Conservation (phyloP, 1,140 invertebrate species). For the Uloborus diversus region DNA sequence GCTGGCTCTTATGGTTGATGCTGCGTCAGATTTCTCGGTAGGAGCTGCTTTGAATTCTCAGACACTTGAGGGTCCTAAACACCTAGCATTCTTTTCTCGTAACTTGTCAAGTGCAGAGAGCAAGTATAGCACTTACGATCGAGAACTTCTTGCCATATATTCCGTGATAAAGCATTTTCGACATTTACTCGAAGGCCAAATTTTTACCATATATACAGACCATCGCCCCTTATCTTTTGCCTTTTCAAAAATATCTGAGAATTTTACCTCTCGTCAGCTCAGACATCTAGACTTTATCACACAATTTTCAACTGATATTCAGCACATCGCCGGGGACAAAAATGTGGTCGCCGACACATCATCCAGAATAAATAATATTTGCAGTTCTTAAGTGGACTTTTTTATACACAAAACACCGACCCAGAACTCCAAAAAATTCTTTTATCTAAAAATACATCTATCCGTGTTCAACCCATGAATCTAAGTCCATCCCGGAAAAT, state of each 20-base stretch:
- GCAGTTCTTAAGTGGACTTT: neutral
- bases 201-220: neutral
- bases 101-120: neutral
- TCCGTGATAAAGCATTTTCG: neutral
- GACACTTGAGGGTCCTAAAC: neutral
- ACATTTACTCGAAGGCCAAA: neutral
- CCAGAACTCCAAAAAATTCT: neutral
- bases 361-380: neutral
- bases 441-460: too few relatives aligned
- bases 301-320: neutral
- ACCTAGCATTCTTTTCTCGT: neutral
- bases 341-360: neutral
- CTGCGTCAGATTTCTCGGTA: neutral
- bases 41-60: neutral
- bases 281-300: neutral
- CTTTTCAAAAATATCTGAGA: neutral
- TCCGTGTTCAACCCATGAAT: too few relatives aligned
- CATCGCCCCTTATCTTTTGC: neutral
- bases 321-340: neutral
- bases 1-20: neutral
- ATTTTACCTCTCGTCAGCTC: neutral
- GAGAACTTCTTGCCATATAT: neutral
- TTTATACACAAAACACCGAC: neutral
- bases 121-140: neutral
- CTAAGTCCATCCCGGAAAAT: neutral